Evolutionary conservation across 2,113 vertebrate species (phyloP).

Genomic region (Chaenocephalus aceratus): DNA sequence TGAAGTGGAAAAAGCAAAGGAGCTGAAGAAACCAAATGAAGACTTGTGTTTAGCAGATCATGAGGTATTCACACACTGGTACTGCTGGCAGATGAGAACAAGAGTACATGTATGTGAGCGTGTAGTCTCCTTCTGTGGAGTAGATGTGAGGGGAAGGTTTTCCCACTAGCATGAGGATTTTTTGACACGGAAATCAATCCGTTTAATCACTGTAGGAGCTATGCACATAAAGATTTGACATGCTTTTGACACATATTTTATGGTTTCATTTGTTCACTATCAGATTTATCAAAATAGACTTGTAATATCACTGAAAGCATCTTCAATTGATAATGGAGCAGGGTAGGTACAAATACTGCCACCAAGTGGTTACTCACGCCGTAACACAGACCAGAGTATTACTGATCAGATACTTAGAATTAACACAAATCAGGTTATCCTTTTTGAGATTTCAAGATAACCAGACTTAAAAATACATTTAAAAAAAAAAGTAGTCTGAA

Average conservation of each 20-base stretch:
- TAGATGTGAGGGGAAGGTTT: slow-evolving; percentile 36
- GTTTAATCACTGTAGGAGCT: slow-evolving; percentile 27
- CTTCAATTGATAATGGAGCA: slow-evolving; percentile 33
- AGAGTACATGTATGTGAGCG: slow-evolving; percentile 26
- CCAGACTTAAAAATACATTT: no score
- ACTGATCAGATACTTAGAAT: not conserved
- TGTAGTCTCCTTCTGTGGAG: slow-evolving; percentile 39
- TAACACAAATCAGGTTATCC: not conserved
- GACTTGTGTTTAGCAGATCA: slow-evolving; percentile 97
- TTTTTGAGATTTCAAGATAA: not conserved
- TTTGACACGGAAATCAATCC: slow-evolving; percentile 27
- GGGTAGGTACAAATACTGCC: slow-evolving; percentile 67
- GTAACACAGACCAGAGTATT: not conserved
- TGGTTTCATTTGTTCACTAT: slow-evolving; percentile 40
- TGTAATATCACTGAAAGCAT: slow-evolving; percentile 53
- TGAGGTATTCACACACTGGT: slow-evolving; percentile 85
- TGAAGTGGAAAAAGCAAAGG: slow-evolving; percentile 94
- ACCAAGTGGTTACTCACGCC: slow-evolving; percentile 65
- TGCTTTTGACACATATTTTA: slow-evolving; percentile 25
- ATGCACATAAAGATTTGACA: slow-evolving; percentile 35
- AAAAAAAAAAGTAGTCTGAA: not conserved
- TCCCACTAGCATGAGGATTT: slow-evolving; percentile 20
- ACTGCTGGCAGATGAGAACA: slow-evolving; percentile 37
- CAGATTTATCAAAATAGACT: slow-evolving; percentile 44
- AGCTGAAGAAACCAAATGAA: slow-evolving; percentile 96